A percentile compares a stretch with the other conserved stretches of the same genome.
Evolutionary conservation across 2,888 invertebrate genomes (phyloP).

Genomic region (Heliothis peltigera): DNA sequence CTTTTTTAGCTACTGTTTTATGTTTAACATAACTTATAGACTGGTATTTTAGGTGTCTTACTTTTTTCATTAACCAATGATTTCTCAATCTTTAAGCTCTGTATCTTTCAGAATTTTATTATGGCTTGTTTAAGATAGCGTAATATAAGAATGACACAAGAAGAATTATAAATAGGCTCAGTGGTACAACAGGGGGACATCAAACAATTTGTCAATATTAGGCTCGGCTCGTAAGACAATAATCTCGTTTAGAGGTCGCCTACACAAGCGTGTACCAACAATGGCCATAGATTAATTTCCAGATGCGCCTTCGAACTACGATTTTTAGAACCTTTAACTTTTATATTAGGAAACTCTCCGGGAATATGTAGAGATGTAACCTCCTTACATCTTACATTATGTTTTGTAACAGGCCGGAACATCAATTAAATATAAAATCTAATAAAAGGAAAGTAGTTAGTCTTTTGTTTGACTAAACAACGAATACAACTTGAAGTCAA

Average conservation of each 20-base stretch:
- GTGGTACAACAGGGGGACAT: conserved; percentile 21
- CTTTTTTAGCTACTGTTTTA: conserved; percentile 43
- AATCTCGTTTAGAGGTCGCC: conserved; percentile 62
- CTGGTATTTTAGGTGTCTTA: too few relatives aligned
- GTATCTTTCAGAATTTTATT: background rate
- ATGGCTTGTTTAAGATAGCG: background rate
- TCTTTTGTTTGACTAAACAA: too few relatives aligned
- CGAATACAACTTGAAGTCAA: too few relatives aligned
- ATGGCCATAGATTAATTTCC: conserved; percentile 28
- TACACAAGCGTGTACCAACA: conserved; percentile 44
- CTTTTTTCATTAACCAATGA: background rate
- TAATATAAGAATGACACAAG: too few relatives aligned
- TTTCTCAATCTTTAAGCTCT: background rate
- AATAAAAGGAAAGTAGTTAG: too few relatives aligned
- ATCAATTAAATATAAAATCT: too few relatives aligned
- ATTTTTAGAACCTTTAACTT: background rate
- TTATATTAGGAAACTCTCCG: background rate
- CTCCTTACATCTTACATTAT: too few relatives aligned
- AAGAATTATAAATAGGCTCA: conserved; percentile 5
- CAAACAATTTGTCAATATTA: conserved; percentile 57
- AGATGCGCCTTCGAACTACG: conserved; percentile 6
- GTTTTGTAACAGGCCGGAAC: too few relatives aligned
- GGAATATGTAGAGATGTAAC: too few relatives aligned
- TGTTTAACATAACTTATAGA: conserved; percentile 15
- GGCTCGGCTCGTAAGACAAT: conserved; percentile 57